A percentile compares a stretch with the other conserved stretches of the same genome.
Conservation (phyloP, 2,797 vertebrate species). For the Anabas testudineus region DNA sequence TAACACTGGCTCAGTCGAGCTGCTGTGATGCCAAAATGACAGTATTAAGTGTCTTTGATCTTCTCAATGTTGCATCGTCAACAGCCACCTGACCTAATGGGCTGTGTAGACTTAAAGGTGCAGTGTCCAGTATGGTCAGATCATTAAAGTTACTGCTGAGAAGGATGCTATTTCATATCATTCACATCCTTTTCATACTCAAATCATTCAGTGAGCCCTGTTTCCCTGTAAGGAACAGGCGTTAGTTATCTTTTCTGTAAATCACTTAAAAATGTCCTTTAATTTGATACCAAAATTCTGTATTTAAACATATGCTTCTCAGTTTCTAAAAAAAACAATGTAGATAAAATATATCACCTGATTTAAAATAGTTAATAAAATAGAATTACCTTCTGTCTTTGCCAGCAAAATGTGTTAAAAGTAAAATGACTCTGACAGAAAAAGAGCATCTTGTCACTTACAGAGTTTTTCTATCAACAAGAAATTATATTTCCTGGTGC, state of each 20-base stretch:
- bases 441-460: conserved; percentile 15
- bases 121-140: neutral
- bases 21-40: conserved; percentile 30
- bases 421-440: conserved; percentile 14
- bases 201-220: neutral
- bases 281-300: neutral
- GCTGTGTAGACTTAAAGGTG: neutral
- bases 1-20: conserved; percentile 29
- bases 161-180: neutral
- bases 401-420: neutral
- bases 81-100: conserved; percentile 33
- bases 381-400: neutral
- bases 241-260: neutral
- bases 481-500: conserved; percentile 19
- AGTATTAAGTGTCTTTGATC: conserved; percentile 17
- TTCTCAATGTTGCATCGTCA: conserved; percentile 35
- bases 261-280: neutral
- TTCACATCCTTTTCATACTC: neutral
- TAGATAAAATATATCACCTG: conserved; percentile 1
- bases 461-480: neutral
- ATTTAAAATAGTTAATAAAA: neutral
- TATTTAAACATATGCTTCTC: neutral
- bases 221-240: neutral
- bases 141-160: neutral
- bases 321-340: neutral